Conservation (phyloP, 2,888 invertebrate genomes). For the Pimpla rufipes region DNA sequence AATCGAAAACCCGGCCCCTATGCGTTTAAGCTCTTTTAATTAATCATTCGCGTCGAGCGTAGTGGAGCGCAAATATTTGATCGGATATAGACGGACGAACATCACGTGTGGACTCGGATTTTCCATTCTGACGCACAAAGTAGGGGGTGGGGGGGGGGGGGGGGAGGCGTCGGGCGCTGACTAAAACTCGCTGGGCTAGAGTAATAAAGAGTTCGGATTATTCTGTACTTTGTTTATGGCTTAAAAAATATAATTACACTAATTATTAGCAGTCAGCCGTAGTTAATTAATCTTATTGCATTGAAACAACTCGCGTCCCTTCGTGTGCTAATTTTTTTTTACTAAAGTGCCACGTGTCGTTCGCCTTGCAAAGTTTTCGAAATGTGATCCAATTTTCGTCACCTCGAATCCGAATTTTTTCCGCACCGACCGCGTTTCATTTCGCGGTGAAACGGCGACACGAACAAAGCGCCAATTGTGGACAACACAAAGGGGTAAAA, state of each 20-base stretch:
- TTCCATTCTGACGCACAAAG: conserved; percentile 42
- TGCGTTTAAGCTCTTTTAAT: conserved; percentile 77
- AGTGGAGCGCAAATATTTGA: conserved; percentile 75
- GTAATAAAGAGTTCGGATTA: background rate
- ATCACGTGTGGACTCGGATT: conserved; percentile 33
- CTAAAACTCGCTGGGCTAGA: background rate
- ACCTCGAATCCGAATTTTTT: too few species aligned
- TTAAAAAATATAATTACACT: background rate
- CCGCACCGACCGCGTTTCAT: too few species aligned
- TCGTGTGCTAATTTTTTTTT: too few species aligned
- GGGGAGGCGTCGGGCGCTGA: background rate
- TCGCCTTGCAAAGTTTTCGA: too few species aligned
- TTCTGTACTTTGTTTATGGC: background rate
- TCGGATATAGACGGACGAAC: conserved; percentile 70
- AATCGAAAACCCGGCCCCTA: conserved; percentile 32
- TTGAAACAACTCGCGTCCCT: too few species aligned
- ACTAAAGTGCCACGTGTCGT: too few species aligned
- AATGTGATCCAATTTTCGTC: too few species aligned
- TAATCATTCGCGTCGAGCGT: conserved; percentile 68
- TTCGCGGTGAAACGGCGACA: too few species aligned
- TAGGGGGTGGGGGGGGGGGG: background rate
- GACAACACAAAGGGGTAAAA: too few species aligned
- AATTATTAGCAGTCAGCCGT: too few species aligned
- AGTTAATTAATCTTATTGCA: too few species aligned
- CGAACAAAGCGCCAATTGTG: too few species aligned